These are phyloP conservation scores for Eupithecia centaureata DNA, from an alignment of 2,888 invertebrate species.

Conservation along the genomic window DNA sequence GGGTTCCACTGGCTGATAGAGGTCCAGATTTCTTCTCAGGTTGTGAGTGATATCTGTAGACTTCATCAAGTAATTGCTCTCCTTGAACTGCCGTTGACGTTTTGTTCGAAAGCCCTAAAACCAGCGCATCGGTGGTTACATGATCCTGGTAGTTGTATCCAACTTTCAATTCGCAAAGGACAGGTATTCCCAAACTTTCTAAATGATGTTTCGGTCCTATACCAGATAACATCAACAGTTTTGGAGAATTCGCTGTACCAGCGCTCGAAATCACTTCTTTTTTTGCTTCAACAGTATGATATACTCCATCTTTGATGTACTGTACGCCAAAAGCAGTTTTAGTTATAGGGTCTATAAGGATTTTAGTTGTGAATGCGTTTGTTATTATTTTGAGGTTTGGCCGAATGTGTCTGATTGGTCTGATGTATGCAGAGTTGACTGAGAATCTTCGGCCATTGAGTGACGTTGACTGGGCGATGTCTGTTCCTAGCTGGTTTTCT, in stretches of 20 bases:
- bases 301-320: slow-evolving; percentile 69
- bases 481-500: slow-evolving; percentile 84
- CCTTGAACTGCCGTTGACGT: slow-evolving; percentile 75
- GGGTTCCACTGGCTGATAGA: slow-evolving; percentile 79
- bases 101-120: slow-evolving; percentile 77
- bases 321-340: slow-evolving; percentile 75
- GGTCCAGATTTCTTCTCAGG: slow-evolving; percentile 75
- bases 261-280: slow-evolving; percentile 86
- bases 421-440: slow-evolving; percentile 86
- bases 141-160: slow-evolving; percentile 91
- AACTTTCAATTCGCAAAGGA: slow-evolving; percentile 86
- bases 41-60: slow-evolving; percentile 71
- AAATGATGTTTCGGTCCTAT: slow-evolving; percentile 85
- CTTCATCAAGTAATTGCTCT: slow-evolving; percentile 69
- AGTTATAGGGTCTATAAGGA: slow-evolving; percentile 85
- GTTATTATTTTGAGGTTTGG: slow-evolving; percentile 80
- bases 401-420: slow-evolving; percentile 83
- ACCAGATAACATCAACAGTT: slow-evolving; percentile 86
- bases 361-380: slow-evolving; percentile 80
- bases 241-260: slow-evolving; percentile 86
- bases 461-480: slow-evolving; percentile 85
- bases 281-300: slow-evolving; percentile 72
- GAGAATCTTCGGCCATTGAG: slow-evolving; percentile 85
- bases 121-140: slow-evolving; percentile 85
- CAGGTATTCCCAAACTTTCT: slow-evolving; percentile 75